Base-by-base conservation (phyloP, 1,140 invertebrate genomes). In the Zaprionus tsacasi region DNA sequence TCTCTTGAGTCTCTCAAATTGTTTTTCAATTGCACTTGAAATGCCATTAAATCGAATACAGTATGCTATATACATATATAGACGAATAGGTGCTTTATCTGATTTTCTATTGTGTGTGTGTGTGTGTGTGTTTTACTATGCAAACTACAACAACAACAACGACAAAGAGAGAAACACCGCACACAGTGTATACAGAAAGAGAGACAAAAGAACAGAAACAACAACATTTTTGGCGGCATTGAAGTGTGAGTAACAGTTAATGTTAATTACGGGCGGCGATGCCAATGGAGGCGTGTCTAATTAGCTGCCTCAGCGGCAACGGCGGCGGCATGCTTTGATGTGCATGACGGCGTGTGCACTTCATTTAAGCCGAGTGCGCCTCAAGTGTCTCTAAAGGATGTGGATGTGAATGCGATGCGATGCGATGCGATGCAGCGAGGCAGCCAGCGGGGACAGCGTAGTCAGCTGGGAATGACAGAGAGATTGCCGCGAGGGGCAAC, bases 291-390 rank as follows among this genome's bases (percentile, higher is more conserved):
- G 80, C 85, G 83, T 88, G 73, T 74, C 83, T 88, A 88, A 88
- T 88, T 88, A 88, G 85, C 68, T 79, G 73, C 75, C 73, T 55
- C 71, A 40, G 35, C 35, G 67, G 45, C 66, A 35, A 21, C 7
- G 45, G 45, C 15, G 15, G 83, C 71, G 17, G 85, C 63, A n/a
- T 43, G 52, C 83, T 88, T 88, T 88, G 83, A 88, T 88, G 83
- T 88, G 81, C 85, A 89, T 70, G 78, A 58, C 80, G 78, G 80
- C 83, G 85, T 88, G 71, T 88, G 83, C 83, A 88, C 83, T 88
- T 88, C 83, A 88, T 88, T 88, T 88, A 88, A 87, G 85, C 70
- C 80, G 85, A 88, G 83, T 89, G 83, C 74, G 72, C 70, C 81
- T 83, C 85, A 88, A 83, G 85, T 88, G 83, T 83, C 85, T 83